These are phyloP conservation scores for Eurytoma californica DNA, from an alignment of 2,888 invertebrate genomes.

Conservation along the genomic window DNA sequence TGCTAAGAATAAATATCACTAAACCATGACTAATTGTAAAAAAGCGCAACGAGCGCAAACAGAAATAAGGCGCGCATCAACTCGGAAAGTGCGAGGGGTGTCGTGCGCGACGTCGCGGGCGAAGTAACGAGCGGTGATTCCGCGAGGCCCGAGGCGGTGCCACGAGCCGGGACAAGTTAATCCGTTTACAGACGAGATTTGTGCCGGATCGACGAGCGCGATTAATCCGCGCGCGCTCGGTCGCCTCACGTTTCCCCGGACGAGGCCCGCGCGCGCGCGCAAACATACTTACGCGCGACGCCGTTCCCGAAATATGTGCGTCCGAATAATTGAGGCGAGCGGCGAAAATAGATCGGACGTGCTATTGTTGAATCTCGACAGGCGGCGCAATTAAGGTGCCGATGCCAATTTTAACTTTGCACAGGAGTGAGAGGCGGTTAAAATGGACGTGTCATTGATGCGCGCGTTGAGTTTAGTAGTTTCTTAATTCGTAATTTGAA, in stretches of 20 bases:
- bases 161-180: conserved; percentile 57
- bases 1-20: too few species aligned
- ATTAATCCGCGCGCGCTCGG: conserved; percentile 60
- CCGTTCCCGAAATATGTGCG: not conserved
- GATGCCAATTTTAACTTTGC: too few species aligned
- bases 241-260: conserved; percentile 56
- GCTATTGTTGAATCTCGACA: too few species aligned
- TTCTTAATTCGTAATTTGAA: too few species aligned
- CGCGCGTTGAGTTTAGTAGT: too few species aligned
- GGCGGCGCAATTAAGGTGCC: too few species aligned
- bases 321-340: not conserved
- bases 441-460: too few species aligned
- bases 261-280: not conserved
- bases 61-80: too few species aligned
- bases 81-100: not conserved
- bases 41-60: too few species aligned
- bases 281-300: not conserved
- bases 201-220: conserved; percentile 54
- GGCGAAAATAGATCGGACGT: too few species aligned
- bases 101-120: not conserved
- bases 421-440: too few species aligned
- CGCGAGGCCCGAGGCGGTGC: conserved; percentile 7
- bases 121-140: conserved; percentile 43
- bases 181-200: conserved; percentile 61
- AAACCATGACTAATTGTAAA: too few species aligned